Conservation (phyloP, 2,113 vertebrate species). For the Diadophis punctatus region DNA sequence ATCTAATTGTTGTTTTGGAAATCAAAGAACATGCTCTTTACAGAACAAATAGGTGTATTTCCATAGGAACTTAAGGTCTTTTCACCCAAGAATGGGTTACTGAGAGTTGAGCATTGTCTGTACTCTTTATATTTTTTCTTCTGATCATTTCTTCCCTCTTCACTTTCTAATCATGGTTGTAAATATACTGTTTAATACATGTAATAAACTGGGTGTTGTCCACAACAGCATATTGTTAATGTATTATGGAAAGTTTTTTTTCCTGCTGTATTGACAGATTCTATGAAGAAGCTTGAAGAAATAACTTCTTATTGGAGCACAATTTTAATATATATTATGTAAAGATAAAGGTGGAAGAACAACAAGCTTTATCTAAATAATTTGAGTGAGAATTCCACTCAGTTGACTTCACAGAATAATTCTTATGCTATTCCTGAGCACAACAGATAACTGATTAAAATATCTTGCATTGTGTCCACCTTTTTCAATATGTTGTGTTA, state of each 20-base stretch:
- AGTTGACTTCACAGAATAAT: background rate
- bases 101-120: background rate
- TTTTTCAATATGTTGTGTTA: background rate
- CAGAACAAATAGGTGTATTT: background rate
- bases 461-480: background rate
- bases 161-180: background rate
- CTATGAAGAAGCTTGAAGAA: background rate
- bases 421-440: background rate
- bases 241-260: background rate
- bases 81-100: background rate
- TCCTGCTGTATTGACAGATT: background rate
- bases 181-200: background rate
- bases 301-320: background rate
- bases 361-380: background rate
- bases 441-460: background rate
- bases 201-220: background rate
- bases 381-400: background rate
- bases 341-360: background rate
- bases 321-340: background rate
- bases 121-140: background rate
- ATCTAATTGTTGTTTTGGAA: background rate
- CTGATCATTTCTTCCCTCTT: background rate
- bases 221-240: background rate
- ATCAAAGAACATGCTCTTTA: background rate
- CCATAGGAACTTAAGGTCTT: background rate